phyloP scores from a whole-genome alignment of 1,140 invertebrate genomes.

The Drosophila willistoni region DNA sequence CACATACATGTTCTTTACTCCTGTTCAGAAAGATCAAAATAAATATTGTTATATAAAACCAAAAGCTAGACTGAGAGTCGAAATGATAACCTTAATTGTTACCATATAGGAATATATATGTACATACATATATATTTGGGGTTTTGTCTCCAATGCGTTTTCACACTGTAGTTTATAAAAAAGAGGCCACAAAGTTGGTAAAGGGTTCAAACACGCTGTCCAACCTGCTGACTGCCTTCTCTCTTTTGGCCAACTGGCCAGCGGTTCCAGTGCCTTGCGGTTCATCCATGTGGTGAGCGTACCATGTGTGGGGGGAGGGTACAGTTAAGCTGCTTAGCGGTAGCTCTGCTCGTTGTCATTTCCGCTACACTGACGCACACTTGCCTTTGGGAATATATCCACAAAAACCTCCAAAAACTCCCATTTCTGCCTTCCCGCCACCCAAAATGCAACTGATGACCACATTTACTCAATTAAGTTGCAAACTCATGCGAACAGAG shows the following conservation, averaged over 20 bases:
- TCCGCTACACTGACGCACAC: constrained; percentile 49
- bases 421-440: background rate
- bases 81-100: too few species aligned
- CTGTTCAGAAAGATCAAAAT: too few species aligned
- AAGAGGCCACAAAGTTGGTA: constrained; percentile 55
- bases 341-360: constrained; percentile 56
- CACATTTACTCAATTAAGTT: constrained; percentile 68
- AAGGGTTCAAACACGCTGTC: constrained; percentile 16
- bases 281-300: constrained; percentile 14
- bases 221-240: constrained; percentile 40
- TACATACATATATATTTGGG: background rate
- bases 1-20: too few species aligned
- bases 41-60: too few species aligned
- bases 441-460: constrained; percentile 57
- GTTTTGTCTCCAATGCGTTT: background rate
- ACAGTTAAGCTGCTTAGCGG: constrained; percentile 61
- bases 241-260: background rate
- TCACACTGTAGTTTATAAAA: background rate
- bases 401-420: background rate
- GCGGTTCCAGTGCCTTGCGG: constrained; percentile 3
- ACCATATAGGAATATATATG: too few species aligned
- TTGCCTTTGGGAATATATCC: constrained; percentile 37
- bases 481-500: constrained; percentile 46
- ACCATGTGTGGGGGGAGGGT: constrained; percentile 17
- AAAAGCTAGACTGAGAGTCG: too few species aligned